These are phyloP conservation scores for Brachypodius melanocephalos DNA, from an alignment of 2,113 vertebrate genomes.

Conservation along the genomic window DNA sequence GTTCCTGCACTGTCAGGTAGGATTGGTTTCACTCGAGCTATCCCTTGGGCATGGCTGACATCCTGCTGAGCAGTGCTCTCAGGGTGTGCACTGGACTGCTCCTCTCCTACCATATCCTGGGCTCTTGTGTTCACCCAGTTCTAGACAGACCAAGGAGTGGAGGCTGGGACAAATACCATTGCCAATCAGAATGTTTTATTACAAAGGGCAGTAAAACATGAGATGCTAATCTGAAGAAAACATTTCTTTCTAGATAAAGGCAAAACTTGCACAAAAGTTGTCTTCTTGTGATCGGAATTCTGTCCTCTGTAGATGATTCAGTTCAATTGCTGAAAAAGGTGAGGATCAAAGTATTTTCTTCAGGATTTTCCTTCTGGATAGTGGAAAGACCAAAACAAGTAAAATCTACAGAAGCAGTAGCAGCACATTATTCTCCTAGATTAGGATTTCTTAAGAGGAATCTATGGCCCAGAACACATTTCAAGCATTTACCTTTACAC, in stretches of 20 bases:
- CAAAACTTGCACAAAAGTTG: neutral
- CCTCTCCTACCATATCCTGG: neutral
- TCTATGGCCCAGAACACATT: neutral
- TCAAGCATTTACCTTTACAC: neutral
- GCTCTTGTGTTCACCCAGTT: neutral
- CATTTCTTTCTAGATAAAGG: neutral
- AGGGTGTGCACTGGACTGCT: neutral
- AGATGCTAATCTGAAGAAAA: neutral
- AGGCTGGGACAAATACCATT: neutral
- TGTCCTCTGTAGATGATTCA: neutral
- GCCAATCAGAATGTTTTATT: slow-evolving; percentile 17
- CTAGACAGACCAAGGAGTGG: neutral
- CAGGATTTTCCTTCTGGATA: neutral
- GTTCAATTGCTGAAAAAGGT: neutral
- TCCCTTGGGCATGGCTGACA: neutral
- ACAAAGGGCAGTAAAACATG: neutral
- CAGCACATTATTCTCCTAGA: neutral
- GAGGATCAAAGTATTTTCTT: neutral
- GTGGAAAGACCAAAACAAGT: neutral
- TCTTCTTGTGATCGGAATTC: neutral
- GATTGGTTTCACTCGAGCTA: neutral
- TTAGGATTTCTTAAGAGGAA: neutral
- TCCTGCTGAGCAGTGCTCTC: neutral
- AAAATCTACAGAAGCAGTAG: neutral
- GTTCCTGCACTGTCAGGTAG: neutral